phyloP scores from a whole-genome alignment of 2,888 invertebrate genomes.

The Gnatocerus cornutus region DNA sequence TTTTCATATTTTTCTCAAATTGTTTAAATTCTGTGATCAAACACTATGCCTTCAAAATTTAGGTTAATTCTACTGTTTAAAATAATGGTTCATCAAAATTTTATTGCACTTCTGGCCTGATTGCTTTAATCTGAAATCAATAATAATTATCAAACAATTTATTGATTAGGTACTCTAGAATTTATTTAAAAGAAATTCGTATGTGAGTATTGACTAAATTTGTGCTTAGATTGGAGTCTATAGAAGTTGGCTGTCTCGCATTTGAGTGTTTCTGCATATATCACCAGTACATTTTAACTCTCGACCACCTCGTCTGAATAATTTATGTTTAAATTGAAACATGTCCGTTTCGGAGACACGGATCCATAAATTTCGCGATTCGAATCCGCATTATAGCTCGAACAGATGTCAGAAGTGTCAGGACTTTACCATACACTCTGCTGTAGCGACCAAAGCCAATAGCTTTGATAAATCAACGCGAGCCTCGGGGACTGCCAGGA shows the following conservation, averaged over 20 bases:
- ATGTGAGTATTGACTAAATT: background rate
- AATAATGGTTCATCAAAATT: no score
- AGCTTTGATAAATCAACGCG: conserved; percentile 57
- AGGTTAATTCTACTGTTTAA: no score
- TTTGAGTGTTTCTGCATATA: conserved; percentile 16
- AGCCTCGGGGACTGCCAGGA: conserved; percentile 54
- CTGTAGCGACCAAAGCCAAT: conserved; percentile 44
- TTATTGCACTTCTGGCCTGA: no score
- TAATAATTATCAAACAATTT: no score
- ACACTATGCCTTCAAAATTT: no score
- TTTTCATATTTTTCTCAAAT: no score
- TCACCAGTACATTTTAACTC: conserved; percentile 21
- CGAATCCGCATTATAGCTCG: conserved; percentile 43
- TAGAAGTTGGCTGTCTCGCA: conserved; percentile 12
- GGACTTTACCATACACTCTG: conserved; percentile 36
- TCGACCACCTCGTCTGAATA: conserved; percentile 48
- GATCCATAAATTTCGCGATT: conserved; percentile 38
- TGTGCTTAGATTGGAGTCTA: no score
- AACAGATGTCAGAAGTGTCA: conserved; percentile 41
- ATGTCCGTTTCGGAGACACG: conserved; percentile 47
- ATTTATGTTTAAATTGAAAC: conserved; percentile 55
- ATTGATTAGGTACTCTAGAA: no score
- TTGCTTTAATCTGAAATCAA: no score
- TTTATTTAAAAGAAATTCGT: no score
- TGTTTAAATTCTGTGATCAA: no score